Base-by-base conservation (phyloP, 2,113 vertebrate species). In the Xenus cinereus region DNA sequence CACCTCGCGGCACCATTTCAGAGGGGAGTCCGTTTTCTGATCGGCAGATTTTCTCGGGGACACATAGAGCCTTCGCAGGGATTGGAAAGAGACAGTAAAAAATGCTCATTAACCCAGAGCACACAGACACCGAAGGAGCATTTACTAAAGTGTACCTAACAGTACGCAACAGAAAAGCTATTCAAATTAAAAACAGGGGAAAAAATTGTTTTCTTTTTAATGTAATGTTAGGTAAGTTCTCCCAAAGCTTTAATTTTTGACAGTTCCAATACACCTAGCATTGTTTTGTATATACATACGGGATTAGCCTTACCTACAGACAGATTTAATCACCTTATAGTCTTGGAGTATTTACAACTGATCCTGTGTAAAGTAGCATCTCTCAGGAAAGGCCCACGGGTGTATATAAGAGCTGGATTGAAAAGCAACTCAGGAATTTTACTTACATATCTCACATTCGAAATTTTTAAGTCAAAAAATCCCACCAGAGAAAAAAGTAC, bases 1-100 rank as follows among this genome's bases (percentile, higher is more conserved):
- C 59, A 98, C 98, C 93, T 99, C 98, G 4, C 99, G 97, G 94
- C 99, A 99, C 99, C 99, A 99, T 59, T 99, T 98, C 64, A 99
- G 46, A 5, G 99, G 98, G 1, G 98, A 99, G 51, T 98, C 98
- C 0, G 97, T 96, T 7, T 98, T 98, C 71, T 94, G 97, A 43
- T 98, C 98, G 10, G 95, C 28, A 33, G 68, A 76, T 23, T 97
- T 98, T 95, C 99, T 99, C 3, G 99, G 98, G 32, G 99, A 99
- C 71, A 99, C 98, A 1, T 99, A 99, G 67, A 99, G 97, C 99
- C 99, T 99, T 60, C 74, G 75, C 43, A 57, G 88, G 57, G 50
- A 54, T 69, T 35, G 71, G 54, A 78, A 87, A 62, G 69, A 72
- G 45, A 86, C 62, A 85, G 59, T 2, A 39, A 79, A 45, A 80